These are phyloP conservation scores for Ecliptopera silaceata DNA, from an alignment of 2,888 invertebrate species.

Conservation along the genomic window DNA sequence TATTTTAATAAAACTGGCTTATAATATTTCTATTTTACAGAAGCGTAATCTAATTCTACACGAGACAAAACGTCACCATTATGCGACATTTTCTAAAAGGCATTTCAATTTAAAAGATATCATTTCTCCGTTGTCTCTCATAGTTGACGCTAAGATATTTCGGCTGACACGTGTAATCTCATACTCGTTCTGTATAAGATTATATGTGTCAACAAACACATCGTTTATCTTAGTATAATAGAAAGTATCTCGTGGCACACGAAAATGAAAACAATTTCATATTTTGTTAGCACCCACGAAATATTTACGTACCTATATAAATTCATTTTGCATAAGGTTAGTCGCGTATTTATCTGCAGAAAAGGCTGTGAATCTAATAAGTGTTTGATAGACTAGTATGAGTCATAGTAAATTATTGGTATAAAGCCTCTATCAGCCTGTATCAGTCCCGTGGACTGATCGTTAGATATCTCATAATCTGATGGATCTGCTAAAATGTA, in stretches of 20 bases:
- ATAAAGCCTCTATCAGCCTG: no score
- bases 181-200: conserved; percentile 68
- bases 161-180: conserved; percentile 69
- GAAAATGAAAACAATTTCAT: conserved; percentile 41
- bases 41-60: conserved; percentile 11
- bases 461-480: no score
- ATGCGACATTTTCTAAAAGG: conserved; percentile 21
- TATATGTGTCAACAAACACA: conserved; percentile 67
- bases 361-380: no score
- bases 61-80: conserved; percentile 12
- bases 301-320: no score
- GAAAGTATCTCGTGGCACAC: conserved; percentile 51
- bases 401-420: no score
- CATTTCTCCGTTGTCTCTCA: conserved; percentile 31
- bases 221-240: conserved; percentile 70
- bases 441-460: no score
- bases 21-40: conserved; percentile 12
- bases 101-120: conserved; percentile 27
- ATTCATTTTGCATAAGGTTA: not conserved
- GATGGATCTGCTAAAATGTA: no score
- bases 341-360: no score
- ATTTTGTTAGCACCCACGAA: conserved; percentile 28
- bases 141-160: conserved; percentile 43
- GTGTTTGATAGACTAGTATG: no score
- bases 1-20: no score